Evolutionary conservation across 2,113 vertebrate genomes (phyloP), one percentile per base, ranked within the genome.

Genomic region (Gobius niger): DNA sequence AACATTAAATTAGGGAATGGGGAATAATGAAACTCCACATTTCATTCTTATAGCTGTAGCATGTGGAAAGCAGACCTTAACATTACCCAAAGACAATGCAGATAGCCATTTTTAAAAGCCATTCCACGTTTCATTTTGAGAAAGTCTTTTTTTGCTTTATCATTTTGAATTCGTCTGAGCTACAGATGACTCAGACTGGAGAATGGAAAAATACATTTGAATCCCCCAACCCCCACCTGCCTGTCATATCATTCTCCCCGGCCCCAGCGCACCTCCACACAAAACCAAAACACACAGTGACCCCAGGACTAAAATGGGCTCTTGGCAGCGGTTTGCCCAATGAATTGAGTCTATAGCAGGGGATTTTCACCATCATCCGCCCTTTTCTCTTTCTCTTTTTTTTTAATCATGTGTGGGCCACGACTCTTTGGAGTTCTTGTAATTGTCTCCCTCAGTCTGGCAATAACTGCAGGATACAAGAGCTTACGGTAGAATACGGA

Each of bases 291-390:
- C 81, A 81, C 78, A 76, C 73, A 84, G 82, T 91, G 91, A 93
- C 94, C 94, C 60, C 74, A 92, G 91, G 92, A 94, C 95, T 92
- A 91, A 80, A 95, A 94, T 93, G 93, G 94, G 94, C 93, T 96
- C 92, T 95, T 89, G 90, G 90, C 90, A 94, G 93, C 91, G 90
- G 92, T 94, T 95, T 94, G 95, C 84, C 90, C 81, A 7, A 85
- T 91, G 91, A 94, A 93, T 92, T 92, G 90, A 82, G 86, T 91
- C 83, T 90, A 89, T 90, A 86, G 86, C 66, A 50, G 87, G 70
- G 87, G 88, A 90, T 90, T 91, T 93, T 92, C 85, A 84, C 87
- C 87, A 84, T 90, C 87, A 84, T 85, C 86, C 89, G 82, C 81
- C 80, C 86, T 34, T 89, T 87, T 88, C 88, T 87, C 84, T 85